Conservation (phyloP, 2,113 vertebrate genomes). For the Cnemophilus loriae region DNA sequence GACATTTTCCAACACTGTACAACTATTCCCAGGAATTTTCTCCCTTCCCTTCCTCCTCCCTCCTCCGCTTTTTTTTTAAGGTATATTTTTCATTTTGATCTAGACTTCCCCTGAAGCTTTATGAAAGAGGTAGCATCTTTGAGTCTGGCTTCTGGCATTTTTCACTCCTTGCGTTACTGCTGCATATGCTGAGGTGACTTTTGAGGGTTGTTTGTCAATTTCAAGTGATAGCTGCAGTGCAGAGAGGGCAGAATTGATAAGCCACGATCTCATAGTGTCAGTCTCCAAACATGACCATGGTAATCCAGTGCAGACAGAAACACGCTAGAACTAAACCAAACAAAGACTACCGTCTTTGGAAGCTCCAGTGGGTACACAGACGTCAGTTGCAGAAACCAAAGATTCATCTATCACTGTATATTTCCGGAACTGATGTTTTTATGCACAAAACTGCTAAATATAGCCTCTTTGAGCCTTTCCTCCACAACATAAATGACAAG, state of each 20-base stretch:
- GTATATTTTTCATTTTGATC: neutral
- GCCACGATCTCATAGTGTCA: fast-evolving
- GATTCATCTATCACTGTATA: neutral
- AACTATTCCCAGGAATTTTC: neutral
- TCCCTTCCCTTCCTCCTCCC: no score
- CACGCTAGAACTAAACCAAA: neutral
- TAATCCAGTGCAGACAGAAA: neutral
- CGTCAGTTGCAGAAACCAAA: neutral
- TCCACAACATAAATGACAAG: neutral
- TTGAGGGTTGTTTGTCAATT: neutral
- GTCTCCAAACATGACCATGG: neutral
- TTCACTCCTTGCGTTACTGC: neutral
- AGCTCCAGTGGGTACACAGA: neutral
- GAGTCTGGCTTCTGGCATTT: neutral
- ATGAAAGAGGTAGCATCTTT: neutral
- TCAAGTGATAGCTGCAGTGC: neutral
- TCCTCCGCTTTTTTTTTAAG: fast-evolving
- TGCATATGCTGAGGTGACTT: neutral
- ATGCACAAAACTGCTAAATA: neutral
- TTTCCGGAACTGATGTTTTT: neutral
- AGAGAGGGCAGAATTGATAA: neutral
- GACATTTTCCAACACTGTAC: neutral
- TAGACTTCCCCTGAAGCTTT: neutral
- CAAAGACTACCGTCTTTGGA: neutral
- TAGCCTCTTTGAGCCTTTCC: neutral